Conservation (phyloP, 2,888 invertebrate genomes). For the Conchocele bisecta region DNA sequence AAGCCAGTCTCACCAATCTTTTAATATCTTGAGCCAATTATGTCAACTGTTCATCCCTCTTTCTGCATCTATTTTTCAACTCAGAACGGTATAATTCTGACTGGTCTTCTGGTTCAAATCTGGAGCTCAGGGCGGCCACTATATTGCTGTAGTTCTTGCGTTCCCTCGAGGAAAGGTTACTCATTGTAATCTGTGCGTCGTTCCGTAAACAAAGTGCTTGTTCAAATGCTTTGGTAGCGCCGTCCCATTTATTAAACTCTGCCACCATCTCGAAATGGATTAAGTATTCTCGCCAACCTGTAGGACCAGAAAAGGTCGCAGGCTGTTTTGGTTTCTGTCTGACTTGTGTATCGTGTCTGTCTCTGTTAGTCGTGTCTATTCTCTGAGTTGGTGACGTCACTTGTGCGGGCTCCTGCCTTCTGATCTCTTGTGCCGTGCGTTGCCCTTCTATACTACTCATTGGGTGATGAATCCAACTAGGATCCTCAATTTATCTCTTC, state of each 20-base stretch:
- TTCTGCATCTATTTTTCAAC: background rate
- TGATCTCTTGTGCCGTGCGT: no score
- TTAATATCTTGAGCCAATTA: slow-evolving; percentile 14
- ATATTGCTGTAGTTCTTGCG: background rate
- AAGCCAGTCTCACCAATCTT: background rate
- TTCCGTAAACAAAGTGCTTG: background rate
- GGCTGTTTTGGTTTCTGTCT: slow-evolving; percentile 7
- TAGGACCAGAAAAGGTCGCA: background rate
- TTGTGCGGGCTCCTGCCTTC: no score
- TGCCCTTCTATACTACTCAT: no score
- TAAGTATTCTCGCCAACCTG: background rate
- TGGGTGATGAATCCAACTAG: no score
- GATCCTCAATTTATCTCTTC: no score
- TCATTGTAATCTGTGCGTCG: background rate
- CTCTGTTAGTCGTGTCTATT: no score
- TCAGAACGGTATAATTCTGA: slow-evolving; percentile 1
- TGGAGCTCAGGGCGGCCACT: background rate
- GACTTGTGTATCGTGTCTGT: no score
- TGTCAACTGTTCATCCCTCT: slow-evolving; percentile 1
- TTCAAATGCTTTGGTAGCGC: slow-evolving; percentile 1
- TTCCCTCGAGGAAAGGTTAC: background rate
- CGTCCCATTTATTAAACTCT: background rate
- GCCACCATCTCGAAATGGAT: slow-evolving; percentile 9
- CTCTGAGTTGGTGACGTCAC: no score
- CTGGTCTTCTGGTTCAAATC: slow-evolving; percentile 13